These are phyloP conservation scores for Falco peregrinus DNA, from an alignment of 2,797 vertebrate genomes.

Conservation along the genomic window DNA sequence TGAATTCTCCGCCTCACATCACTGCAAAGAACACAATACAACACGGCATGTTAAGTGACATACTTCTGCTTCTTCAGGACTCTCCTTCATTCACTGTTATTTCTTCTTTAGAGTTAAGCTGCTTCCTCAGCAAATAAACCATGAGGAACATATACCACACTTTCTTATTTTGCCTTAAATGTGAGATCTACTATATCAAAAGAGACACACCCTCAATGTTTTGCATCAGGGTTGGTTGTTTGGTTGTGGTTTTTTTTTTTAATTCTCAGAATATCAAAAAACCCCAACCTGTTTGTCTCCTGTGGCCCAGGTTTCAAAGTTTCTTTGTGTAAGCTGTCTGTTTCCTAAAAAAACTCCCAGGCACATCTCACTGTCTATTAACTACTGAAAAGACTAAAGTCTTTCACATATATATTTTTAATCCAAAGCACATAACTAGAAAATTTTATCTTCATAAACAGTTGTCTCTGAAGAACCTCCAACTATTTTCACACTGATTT, in stretches of 20 bases:
- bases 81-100: not conserved
- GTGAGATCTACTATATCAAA: not conserved
- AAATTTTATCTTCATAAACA: not conserved
- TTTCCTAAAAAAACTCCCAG: not conserved
- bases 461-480: not conserved
- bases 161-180: not conserved
- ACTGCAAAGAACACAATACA: constrained; percentile 60
- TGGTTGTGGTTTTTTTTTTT: not conserved
- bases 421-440: not conserved
- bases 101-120: not conserved
- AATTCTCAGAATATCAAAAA: not conserved
- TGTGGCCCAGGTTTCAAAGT: not conserved
- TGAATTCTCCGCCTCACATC: constrained; percentile 87
- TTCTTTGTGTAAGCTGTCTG: not conserved
- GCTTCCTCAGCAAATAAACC: not conserved
- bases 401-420: not conserved
- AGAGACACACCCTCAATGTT: accelerated
- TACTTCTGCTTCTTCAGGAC: not conserved
- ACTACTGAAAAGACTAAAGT: not conserved
- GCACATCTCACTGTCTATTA: not conserved
- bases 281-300: no score
- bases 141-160: accelerated
- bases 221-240: not conserved
- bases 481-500: not conserved
- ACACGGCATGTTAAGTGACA: not conserved